Evolutionary conservation across 2,113 vertebrate species (phyloP), one percentile per base, ranked within the genome.

Genomic region (Ursus arctos): DNA sequence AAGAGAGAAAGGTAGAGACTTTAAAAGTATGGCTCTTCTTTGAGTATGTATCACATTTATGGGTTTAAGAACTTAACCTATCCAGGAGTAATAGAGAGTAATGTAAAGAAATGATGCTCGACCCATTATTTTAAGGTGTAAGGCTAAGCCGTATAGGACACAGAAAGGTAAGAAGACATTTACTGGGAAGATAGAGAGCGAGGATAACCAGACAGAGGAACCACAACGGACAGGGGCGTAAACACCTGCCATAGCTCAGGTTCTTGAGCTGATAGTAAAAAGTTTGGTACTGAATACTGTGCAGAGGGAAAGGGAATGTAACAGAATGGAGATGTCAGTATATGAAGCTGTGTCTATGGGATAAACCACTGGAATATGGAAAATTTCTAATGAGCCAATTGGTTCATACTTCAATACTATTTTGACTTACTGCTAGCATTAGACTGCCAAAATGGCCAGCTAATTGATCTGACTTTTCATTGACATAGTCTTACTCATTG

Each of bases 351-450:
- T 84, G 11, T 63, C 33, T 91, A 2, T 82, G 40, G 5, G 33
- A 49, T 67, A 6, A 2, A 24, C 13, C 57, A 40, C 2, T 47
- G 6, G 18, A 69, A 74, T 85, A 63, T 47, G 47, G 49, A 53
- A 49, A 79, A 8, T 40, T 67, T 84, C 57, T 69, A 31, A 67
- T 69, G 33, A 83, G 7, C 26, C 8, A 11, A 4, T 94, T 71
- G 40, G 16, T 65, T 94, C 31, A 49, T 85, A 88, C 43, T 82
- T 77, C 15, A 89, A 1, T 85, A 65, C 33, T 88, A 22, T 93
- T 93, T 97, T 91, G n/a, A 88, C 7, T 77, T 82, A n/a, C 4
- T 76, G 0, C 61, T 95, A 88, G 36, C 43, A 51, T 83, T 88
- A 91, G 49, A 57, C 63, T 69, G 8, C 22, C 49, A 83, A 14